A percentile compares a stretch with the other conserved stretches of the same genome.
Conservation (phyloP, 2,888 invertebrate species). For the Acleris sparsana region DNA sequence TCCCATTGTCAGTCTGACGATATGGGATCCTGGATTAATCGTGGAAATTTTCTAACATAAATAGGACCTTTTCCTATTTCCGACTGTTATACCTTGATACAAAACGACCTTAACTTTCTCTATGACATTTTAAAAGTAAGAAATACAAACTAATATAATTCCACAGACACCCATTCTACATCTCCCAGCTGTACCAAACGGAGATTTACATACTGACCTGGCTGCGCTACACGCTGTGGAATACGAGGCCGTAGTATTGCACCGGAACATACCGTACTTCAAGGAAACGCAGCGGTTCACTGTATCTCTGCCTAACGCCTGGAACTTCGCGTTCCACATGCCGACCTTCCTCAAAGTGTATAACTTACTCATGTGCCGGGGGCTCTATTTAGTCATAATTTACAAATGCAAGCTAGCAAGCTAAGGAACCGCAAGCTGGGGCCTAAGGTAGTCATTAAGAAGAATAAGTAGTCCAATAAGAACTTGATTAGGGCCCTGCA, state of each 20-base stretch:
- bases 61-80: too few relatives aligned
- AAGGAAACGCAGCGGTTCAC: constrained; percentile 92
- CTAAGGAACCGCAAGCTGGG: constrained; percentile 87
- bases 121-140: too few relatives aligned
- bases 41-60: too few relatives aligned
- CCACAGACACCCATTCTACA: constrained; percentile 95
- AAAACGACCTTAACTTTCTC: too few relatives aligned
- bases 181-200: constrained; percentile 89
- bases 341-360: constrained; percentile 91
- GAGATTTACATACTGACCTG: constrained; percentile 92
- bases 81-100: too few relatives aligned
- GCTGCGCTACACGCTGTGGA: constrained; percentile 97
- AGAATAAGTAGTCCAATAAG: constrained; percentile 59
- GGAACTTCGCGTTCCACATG: constrained; percentile 94
- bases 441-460: constrained; percentile 72
- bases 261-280: constrained; percentile 94
- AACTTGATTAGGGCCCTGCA: neutral
- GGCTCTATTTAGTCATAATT: constrained; percentile 89
- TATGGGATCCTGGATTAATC: too few relatives aligned
- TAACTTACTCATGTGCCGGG: constrained; percentile 89
- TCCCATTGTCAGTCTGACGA: too few relatives aligned
- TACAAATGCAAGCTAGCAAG: constrained; percentile 94
- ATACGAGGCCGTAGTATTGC: constrained; percentile 91
- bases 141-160: neutral
- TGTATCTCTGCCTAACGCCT: constrained; percentile 90